These are phyloP conservation scores for Acholoe squamosa DNA, from an alignment of 2,888 invertebrate genomes.

Conservation along the genomic window DNA sequence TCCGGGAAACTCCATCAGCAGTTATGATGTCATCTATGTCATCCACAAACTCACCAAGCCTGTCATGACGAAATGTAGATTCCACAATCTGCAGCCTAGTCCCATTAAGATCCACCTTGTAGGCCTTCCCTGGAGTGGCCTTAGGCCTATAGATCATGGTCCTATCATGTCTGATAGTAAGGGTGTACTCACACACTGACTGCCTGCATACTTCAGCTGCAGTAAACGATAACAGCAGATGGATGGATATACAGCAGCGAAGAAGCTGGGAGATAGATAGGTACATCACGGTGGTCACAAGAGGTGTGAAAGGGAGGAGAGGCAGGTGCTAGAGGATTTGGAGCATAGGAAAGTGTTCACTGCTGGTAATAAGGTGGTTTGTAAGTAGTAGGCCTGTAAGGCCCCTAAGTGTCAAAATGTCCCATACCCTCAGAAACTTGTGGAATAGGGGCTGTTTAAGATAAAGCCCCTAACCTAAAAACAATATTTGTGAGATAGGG, in stretches of 20 bases:
- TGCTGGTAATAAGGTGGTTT: too few relatives aligned
- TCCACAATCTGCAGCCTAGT: conserved; percentile 49
- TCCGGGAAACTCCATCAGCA: conserved; percentile 74
- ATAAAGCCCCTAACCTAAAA: too few relatives aligned
- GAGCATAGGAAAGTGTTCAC: too few relatives aligned
- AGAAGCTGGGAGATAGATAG: not conserved
- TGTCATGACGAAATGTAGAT: not conserved
- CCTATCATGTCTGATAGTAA: conserved; percentile 47
- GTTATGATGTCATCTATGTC: conserved; percentile 74
- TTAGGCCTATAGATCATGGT: conserved; percentile 64
- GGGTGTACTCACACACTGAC: conserved; percentile 60
- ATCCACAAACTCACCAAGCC: conserved; percentile 59
- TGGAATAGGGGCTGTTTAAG: too few relatives aligned
- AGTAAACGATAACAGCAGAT: too few relatives aligned
- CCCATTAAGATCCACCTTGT: conserved; percentile 64
- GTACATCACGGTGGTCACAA: not conserved
- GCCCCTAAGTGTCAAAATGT: too few relatives aligned
- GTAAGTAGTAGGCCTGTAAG: too few relatives aligned
- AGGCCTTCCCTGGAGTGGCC: conserved; percentile 8
- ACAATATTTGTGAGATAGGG: too few relatives aligned
- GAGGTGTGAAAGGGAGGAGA: too few relatives aligned
- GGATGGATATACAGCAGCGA: too few relatives aligned
- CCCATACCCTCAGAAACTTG: too few relatives aligned
- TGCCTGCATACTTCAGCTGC: conserved; percentile 57
- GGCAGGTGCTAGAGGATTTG: too few relatives aligned